Conservation (phyloP, 2,888 invertebrate genomes). For the Atethmia centrago region DNA sequence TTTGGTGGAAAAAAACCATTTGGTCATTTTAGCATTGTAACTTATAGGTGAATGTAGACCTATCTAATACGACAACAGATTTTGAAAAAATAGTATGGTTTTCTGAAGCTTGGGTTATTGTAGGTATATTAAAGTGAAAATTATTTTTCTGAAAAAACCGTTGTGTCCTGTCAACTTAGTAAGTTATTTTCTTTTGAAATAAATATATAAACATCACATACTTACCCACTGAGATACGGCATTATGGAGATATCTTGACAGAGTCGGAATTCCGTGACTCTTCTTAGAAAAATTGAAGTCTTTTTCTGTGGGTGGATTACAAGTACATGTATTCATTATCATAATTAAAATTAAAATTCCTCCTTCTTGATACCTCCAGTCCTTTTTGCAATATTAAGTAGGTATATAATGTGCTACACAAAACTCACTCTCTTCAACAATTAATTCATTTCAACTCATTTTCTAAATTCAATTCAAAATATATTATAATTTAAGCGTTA, state of each 20-base stretch:
- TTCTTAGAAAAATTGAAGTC: background rate
- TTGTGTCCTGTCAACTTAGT: background rate
- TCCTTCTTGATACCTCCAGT: background rate
- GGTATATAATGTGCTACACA: no score
- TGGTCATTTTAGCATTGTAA: background rate
- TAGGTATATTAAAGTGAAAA: no score
- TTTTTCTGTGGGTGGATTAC: background rate
- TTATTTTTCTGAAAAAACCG: background rate
- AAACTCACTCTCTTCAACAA: background rate
- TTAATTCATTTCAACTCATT: background rate
- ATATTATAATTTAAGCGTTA: background rate
- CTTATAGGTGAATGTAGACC: no score
- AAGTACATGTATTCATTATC: background rate
- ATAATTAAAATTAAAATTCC: background rate
- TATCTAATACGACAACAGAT: no score
- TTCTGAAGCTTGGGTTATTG: background rate
- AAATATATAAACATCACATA: background rate
- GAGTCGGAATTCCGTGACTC: background rate
- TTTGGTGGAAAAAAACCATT: background rate
- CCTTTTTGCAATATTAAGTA: background rate
- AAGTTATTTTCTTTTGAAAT: background rate
- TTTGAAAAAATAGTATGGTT: background rate
- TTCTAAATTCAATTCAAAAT: conserved; percentile 13
- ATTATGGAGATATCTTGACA: background rate
- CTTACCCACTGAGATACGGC: background rate